A percentile compares a stretch with the other conserved stretches of the same genome.
phyloP scores from a whole-genome alignment of 2,797 vertebrate species.

The Neopelma chrysocephalum region DNA sequence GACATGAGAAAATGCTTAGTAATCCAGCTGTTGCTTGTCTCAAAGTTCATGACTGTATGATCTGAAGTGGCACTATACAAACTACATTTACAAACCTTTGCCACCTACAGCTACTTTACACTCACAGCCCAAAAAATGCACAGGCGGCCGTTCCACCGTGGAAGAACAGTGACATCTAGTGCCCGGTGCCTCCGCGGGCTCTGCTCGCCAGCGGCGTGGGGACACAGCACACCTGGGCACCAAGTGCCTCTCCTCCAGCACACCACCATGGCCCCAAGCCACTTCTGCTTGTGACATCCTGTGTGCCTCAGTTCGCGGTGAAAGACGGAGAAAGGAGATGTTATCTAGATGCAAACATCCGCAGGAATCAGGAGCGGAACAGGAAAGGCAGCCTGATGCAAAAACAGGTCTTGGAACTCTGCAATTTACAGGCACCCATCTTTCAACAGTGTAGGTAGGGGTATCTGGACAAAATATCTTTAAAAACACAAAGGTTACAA shows the following conservation, averaged over 20 bases:
- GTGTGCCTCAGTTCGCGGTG: not conserved
- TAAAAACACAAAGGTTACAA: conserved; percentile 25
- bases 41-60: not conserved
- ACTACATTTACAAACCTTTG: not conserved
- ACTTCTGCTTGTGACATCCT: not conserved
- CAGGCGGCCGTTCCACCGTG: not conserved
- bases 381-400: not conserved
- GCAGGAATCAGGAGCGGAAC: not conserved
- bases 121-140: conserved; percentile 70
- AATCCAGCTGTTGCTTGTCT: not conserved
- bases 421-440: not conserved
- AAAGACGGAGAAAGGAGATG: not conserved
- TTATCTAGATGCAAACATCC: fast-evolving
- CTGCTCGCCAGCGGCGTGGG: not conserved
- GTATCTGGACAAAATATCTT: not conserved
- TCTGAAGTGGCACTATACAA: not conserved
- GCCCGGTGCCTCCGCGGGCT: not conserved
- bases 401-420: not conserved
- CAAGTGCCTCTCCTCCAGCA: not conserved
- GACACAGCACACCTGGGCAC: not conserved
- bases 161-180: conserved; percentile 74
- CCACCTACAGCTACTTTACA: conserved; percentile 4
- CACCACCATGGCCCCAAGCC: fast-evolving
- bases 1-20: not conserved
- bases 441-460: not conserved